Percentiles rank a stretch among this genome's conserved stretches.
phyloP scores from a whole-genome alignment of 2,113 vertebrate species.

The Pollachius pollachius region DNA sequence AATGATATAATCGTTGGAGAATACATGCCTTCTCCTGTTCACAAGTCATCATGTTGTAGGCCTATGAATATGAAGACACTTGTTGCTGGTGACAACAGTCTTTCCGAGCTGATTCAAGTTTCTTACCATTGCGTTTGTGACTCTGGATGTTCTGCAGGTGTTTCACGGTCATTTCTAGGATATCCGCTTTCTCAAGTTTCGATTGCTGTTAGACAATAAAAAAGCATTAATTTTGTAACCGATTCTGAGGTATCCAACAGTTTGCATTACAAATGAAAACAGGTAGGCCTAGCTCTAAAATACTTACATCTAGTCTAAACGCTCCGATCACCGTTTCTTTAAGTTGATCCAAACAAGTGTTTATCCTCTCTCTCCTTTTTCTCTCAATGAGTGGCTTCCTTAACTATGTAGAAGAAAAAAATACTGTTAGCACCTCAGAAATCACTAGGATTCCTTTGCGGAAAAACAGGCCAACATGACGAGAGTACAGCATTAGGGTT shows the following conservation, averaged over 20 bases:
- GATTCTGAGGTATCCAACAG: background rate
- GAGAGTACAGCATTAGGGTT: background rate
- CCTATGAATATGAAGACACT: background rate
- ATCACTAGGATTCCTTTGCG: background rate
- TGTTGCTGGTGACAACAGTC: background rate
- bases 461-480: background rate
- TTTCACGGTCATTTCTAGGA: constrained; percentile 91
- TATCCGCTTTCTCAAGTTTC: constrained; percentile 89
- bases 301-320: constrained; percentile 87
- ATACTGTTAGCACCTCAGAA: constrained; percentile 15
- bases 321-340: constrained; percentile 84
- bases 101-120: background rate
- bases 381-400: constrained; percentile 89
- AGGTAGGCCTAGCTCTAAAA: background rate
- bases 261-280: background rate
- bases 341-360: constrained; percentile 86
- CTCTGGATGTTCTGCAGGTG: constrained; percentile 88
- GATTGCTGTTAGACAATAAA: constrained; percentile 76
- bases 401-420: constrained; percentile 62
- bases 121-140: constrained; percentile 77
- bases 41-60: background rate
- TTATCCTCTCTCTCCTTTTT: constrained; percentile 87
- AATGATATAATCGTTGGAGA: too few species aligned
- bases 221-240: constrained; percentile 4
- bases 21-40: constrained; percentile 20